Conservation (phyloP, 1,140 invertebrate genomes). For the Akabosia matsudoensis region DNA sequence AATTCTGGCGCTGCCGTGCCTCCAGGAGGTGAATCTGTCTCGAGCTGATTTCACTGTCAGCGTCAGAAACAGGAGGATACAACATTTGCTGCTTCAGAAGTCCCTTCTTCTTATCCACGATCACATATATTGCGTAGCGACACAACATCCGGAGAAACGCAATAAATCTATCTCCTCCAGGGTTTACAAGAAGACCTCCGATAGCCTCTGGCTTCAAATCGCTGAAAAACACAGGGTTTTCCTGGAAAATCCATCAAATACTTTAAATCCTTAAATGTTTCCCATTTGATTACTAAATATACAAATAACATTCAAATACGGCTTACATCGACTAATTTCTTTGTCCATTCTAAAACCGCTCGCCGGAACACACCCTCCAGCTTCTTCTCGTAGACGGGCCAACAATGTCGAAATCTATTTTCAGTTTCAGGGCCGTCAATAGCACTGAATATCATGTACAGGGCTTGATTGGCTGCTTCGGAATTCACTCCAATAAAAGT, state of each 20-base stretch:
- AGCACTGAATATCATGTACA: conserved; percentile 28
- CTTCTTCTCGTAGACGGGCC: conserved; percentile 44
- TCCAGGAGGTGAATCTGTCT: neutral
- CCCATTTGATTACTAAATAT: no score
- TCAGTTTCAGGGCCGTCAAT: conserved; percentile 31
- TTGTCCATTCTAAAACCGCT: conserved; percentile 31
- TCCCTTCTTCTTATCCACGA: neutral
- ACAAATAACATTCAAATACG: neutral
- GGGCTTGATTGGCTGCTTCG: conserved; percentile 32
- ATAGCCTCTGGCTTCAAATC: conserved; percentile 17
- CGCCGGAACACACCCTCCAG: conserved; percentile 30
- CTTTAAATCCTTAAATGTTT: neutral
- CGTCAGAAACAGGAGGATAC: neutral
- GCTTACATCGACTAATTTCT: conserved; percentile 33
- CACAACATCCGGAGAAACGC: conserved; percentile 27
- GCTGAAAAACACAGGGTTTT: conserved; percentile 23
- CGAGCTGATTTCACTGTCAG: neutral
- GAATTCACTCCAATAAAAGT: conserved; percentile 30
- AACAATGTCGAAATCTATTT: conserved; percentile 28
- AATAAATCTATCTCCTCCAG: conserved; percentile 35
- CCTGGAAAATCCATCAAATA: neutral
- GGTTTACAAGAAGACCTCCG: conserved; percentile 37
- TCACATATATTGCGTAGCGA: conserved; percentile 9
- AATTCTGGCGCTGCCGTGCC: neutral
- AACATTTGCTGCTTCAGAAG: neutral